phyloP scores from a whole-genome alignment of 2,797 vertebrate species.

The Hyperoplus lanceolatus region DNA sequence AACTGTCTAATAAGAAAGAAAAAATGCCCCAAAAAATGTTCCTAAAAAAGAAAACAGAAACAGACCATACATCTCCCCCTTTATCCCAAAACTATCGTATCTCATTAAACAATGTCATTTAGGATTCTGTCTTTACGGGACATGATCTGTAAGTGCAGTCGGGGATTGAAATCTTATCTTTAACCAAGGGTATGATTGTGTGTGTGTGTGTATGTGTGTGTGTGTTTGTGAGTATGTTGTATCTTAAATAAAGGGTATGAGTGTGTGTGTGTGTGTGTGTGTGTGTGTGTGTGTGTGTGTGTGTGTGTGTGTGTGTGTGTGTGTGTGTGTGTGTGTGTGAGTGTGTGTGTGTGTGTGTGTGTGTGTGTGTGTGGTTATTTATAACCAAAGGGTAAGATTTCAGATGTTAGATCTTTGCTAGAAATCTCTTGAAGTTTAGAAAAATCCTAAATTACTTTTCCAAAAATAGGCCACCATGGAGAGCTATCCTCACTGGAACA shows the following conservation, averaged over 20 bases:
- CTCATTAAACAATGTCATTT: constrained; percentile 47
- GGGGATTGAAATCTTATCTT: constrained; percentile 59
- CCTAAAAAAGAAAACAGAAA: not conserved
- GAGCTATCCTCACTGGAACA: not conserved
- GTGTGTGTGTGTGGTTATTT: no score
- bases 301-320: no score
- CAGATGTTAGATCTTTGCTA: constrained; percentile 33
- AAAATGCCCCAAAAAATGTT: no score
- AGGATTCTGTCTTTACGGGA: constrained; percentile 43
- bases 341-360: no score
- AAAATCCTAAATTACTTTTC: constrained; percentile 53
- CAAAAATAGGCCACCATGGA: constrained; percentile 41
- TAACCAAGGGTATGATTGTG: constrained; percentile 29
- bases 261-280: no score
- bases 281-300: no score
- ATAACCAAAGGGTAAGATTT: no score
- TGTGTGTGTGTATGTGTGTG: no score
- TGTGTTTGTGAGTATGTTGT: no score
- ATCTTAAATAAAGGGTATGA: no score
- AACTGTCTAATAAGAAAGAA: no score
- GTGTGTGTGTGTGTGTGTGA: no score
- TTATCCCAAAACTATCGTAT: constrained; percentile 58
- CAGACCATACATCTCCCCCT: not conserved
- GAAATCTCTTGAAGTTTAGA: constrained; percentile 39
- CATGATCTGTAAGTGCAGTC: constrained; percentile 19